Percentiles rank a stretch among this genome's conserved stretches.
These are phyloP conservation scores for Betta splendens DNA, from an alignment of 2,797 vertebrate species.

Conservation along the genomic window DNA sequence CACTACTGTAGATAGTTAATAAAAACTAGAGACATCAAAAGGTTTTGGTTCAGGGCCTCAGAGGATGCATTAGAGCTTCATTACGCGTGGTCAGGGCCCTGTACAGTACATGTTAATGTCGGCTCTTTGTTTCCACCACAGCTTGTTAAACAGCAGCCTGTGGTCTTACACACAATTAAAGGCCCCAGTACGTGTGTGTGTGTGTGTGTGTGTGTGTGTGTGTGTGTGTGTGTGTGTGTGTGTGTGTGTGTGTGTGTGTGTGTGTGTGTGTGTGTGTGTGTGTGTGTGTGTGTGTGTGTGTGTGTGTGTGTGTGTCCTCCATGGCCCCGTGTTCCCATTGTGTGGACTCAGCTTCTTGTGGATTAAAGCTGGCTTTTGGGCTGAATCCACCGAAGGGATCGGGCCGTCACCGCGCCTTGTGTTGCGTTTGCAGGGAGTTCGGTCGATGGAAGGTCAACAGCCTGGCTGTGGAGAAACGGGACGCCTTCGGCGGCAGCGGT, in stretches of 20 bases:
- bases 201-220: slow-evolving; percentile 10
- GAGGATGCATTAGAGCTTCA: background rate
- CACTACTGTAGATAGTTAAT: background rate
- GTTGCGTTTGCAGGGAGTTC: slow-evolving; percentile 88
- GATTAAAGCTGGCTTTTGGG: too few relatives aligned
- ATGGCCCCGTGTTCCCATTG: background rate
- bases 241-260: slow-evolving; percentile 4
- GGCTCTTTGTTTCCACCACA: slow-evolving; percentile 7
- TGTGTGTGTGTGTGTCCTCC: background rate
- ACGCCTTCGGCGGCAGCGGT: slow-evolving; percentile 76
- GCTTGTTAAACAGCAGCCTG: slow-evolving; percentile 44
- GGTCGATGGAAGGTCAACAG: slow-evolving; percentile 99
- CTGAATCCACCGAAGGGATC: background rate
- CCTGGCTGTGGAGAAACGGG: slow-evolving; percentile 90
- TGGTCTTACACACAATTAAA: background rate
- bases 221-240: slow-evolving; percentile 13
- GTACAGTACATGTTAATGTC: too few relatives aligned
- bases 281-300: slow-evolving; percentile 15
- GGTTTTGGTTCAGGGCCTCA: background rate
- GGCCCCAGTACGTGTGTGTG: too few relatives aligned
- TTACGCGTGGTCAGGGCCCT: background rate
- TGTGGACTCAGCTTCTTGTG: background rate
- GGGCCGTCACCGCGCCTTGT: slow-evolving; percentile 14
- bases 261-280: slow-evolving; percentile 12
- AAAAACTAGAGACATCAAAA: background rate